Percentiles rank a stretch among this genome's conserved stretches.
Conservation (phyloP, 2,113 vertebrate species). For the Otis tarda region DNA sequence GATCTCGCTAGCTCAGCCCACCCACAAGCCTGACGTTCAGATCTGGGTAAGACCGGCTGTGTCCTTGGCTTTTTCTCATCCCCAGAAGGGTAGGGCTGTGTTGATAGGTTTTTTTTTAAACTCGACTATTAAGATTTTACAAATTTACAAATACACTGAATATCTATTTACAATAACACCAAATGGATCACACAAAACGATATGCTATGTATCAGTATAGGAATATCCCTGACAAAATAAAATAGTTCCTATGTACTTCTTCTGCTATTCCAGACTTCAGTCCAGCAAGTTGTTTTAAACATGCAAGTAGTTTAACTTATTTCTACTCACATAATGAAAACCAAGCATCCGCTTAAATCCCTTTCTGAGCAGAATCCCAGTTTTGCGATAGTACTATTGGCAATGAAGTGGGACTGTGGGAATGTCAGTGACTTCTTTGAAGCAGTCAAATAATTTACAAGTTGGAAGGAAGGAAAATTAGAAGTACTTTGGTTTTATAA, state of each 20-base stretch:
- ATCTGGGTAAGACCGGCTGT: neutral
- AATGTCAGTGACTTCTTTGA: neutral
- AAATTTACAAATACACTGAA: neutral
- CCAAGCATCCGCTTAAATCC: neutral
- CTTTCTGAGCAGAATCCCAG: neutral
- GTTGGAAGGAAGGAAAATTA: neutral
- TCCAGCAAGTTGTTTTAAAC: neutral
- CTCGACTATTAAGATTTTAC: neutral
- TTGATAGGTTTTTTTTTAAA: neutral
- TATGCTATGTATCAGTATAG: neutral
- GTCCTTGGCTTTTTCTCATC: neutral
- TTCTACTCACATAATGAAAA: conserved; percentile 4
- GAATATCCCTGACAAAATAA: neutral
- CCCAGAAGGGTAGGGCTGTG: neutral
- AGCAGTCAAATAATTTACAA: neutral
- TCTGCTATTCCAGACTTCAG: neutral
- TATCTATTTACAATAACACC: neutral
- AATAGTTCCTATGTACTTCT: neutral
- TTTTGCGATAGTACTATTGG: neutral
- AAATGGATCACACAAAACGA: neutral
- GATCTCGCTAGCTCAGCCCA: neutral
- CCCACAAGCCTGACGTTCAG: neutral
- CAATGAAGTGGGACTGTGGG: neutral
- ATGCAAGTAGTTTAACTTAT: neutral
- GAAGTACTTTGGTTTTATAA: neutral